Evolutionary conservation across 1,140 invertebrate genomes (phyloP), one percentile per base, ranked within the genome.

Genomic region (Anadara kagoshimensis): DNA sequence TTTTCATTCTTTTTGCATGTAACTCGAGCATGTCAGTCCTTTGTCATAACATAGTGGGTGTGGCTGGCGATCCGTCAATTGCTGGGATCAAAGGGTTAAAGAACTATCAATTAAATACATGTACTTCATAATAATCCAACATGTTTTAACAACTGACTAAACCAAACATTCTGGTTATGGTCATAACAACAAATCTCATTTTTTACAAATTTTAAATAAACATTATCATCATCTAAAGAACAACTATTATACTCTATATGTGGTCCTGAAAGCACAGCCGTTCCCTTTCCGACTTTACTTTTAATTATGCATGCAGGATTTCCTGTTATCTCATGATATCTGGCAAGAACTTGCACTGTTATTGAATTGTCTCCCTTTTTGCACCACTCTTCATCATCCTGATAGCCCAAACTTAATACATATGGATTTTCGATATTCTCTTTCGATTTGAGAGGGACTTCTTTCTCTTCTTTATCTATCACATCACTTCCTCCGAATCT

Each of bases 221-320:
- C 16, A 57, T 81, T 67, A 7, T 70, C 41, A 5, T 62, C 5
- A 36, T 78, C 43, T 20, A 83, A 49, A 11, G 68, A 66, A 14
- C 68, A 49, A 5, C 53, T 62, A 41, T 73, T 29, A 69, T 73
- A 83, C 69, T 87, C 86, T 26, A 83, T 59, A 69, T 87, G 86
- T 47, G 82, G 72, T 8, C 79, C 79, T 56, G 76, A 78, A 16
- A 87, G 61, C 3, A 87, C 61, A 20, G 80, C 83, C 43, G 44
- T 44, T 11, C 86, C 86, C 14, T 72, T 44, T 5, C 83, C 81
- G 24, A 80, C 74, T n/a, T 69, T 44, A 56, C 78, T 82, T 59
- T 75, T 79, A 18, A 87, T 74, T 20, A 83, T 75, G 5, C 83
- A 82, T 11, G 79, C 57, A 51, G 75, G 79, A 1, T 74, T 51